These are phyloP conservation scores for Pseudorasbora parva DNA, from an alignment of 2,113 vertebrate species.

Conservation along the genomic window DNA sequence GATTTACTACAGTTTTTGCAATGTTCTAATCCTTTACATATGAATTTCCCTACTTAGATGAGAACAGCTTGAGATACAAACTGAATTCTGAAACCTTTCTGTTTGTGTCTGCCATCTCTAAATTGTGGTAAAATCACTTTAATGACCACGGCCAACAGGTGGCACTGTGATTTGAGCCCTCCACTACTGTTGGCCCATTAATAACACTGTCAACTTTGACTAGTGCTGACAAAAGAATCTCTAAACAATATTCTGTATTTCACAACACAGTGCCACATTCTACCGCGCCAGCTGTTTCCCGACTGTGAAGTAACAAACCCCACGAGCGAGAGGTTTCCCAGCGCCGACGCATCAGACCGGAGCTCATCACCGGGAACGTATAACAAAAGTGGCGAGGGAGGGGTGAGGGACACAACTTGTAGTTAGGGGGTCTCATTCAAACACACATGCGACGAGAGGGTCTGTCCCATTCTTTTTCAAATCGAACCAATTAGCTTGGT, in stretches of 20 bases:
- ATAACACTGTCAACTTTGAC: neutral
- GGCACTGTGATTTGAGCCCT: conserved; percentile 5
- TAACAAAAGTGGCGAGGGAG: conserved; percentile 42
- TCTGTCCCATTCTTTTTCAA: conserved; percentile 52
- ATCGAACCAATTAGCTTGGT: conserved; percentile 68
- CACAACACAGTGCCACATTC: conserved; percentile 26
- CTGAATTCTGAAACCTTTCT: neutral
- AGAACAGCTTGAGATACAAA: neutral
- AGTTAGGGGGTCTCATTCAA: conserved; percentile 54
- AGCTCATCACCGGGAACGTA: conserved; percentile 42
- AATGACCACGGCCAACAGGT: conserved; percentile 35
- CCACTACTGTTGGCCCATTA: neutral
- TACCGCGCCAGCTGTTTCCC: conserved; percentile 26
- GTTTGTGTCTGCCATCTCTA: neutral
- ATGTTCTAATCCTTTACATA: neutral
- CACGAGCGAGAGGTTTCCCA: conserved; percentile 30
- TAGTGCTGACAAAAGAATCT: conserved; percentile 42
- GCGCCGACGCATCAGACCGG: conserved; percentile 25
- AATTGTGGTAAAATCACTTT: neutral
- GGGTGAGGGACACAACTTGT: conserved; percentile 37
- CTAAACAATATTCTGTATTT: conserved; percentile 52
- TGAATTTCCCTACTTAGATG: neutral
- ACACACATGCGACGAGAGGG: conserved; percentile 45
- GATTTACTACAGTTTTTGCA: neutral
- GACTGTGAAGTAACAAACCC: conserved; percentile 45